Percentiles rank a stretch among this genome's conserved stretches.
Evolutionary conservation across 2,888 invertebrate genomes (phyloP).

Genomic region (Ypsolopha sequella): DNA sequence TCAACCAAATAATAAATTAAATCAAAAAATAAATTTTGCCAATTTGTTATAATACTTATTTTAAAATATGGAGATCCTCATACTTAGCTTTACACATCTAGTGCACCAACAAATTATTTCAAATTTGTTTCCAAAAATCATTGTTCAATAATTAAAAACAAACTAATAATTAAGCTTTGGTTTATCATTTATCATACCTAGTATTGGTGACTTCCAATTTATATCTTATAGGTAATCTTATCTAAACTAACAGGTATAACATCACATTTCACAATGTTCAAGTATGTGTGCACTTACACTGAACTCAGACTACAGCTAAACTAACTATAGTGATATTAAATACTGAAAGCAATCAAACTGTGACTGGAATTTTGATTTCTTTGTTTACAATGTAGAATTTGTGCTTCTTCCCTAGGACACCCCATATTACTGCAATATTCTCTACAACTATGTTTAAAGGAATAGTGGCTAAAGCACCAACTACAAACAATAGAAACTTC

Average conservation of each 20-base stretch:
- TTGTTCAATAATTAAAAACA: not conserved
- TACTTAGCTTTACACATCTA: too few relatives aligned
- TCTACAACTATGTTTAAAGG: slow-evolving; percentile 95
- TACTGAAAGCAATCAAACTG: slow-evolving; percentile 55
- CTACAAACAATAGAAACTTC: slow-evolving; percentile 83
- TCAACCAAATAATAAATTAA: too few relatives aligned
- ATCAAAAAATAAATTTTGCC: too few relatives aligned
- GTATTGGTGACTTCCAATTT: not conserved
- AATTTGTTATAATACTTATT: too few relatives aligned
- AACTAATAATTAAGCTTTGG: not conserved
- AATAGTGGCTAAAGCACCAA: slow-evolving; percentile 90
- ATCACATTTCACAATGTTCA: slow-evolving; percentile 16
- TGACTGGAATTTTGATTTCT: slow-evolving; percentile 79
- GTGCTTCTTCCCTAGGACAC: slow-evolving; percentile 93
- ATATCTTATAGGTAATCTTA: not conserved
- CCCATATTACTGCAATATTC: slow-evolving; percentile 95
- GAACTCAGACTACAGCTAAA: too few relatives aligned
- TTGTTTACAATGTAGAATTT: slow-evolving; percentile 98
- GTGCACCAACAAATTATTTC: not conserved
- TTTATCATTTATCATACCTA: not conserved
- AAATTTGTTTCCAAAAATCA: not conserved
- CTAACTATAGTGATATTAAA: slow-evolving; percentile 22
- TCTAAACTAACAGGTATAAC: not conserved
- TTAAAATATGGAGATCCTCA: too few relatives aligned
- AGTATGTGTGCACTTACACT: slow-evolving; percentile 52